These are phyloP conservation scores for Hydrochoerus hydrochaeris DNA, from an alignment of 2,113 vertebrate genomes.

Conservation along the genomic window DNA sequence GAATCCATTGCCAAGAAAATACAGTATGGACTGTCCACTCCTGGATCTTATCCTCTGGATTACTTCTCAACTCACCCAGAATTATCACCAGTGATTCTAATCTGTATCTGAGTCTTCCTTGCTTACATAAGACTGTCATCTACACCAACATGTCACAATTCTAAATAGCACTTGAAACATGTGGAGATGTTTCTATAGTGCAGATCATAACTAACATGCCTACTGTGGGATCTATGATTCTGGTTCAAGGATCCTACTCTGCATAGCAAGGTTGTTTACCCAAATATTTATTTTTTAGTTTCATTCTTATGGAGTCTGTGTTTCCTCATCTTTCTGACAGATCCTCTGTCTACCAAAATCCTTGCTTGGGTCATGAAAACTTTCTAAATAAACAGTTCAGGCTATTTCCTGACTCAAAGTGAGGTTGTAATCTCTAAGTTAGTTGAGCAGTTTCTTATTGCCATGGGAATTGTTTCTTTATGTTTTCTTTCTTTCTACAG, in stretches of 20 bases:
- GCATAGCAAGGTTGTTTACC: background rate
- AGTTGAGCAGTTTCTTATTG: background rate
- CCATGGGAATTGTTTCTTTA: background rate
- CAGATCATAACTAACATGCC: background rate
- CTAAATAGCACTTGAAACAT: background rate
- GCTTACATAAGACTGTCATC: background rate
- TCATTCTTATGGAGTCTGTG: background rate
- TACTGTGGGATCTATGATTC: background rate
- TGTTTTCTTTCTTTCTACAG: background rate
- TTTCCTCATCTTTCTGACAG: background rate
- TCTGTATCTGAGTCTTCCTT: background rate
- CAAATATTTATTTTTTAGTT: background rate
- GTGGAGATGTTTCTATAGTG: background rate
- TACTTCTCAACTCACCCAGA: background rate
- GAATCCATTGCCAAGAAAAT: background rate
- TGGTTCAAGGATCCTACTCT: background rate
- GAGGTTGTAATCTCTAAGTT: background rate
- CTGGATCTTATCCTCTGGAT: background rate
- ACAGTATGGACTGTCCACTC: background rate
- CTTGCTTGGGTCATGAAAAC: background rate
- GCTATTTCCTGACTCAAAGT: background rate
- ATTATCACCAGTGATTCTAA: background rate
- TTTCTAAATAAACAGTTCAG: background rate
- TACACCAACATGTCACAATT: background rate
- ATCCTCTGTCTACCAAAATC: background rate